Conservation (phyloP, 2,888 invertebrate genomes). For the Eubasilissa splendida region DNA sequence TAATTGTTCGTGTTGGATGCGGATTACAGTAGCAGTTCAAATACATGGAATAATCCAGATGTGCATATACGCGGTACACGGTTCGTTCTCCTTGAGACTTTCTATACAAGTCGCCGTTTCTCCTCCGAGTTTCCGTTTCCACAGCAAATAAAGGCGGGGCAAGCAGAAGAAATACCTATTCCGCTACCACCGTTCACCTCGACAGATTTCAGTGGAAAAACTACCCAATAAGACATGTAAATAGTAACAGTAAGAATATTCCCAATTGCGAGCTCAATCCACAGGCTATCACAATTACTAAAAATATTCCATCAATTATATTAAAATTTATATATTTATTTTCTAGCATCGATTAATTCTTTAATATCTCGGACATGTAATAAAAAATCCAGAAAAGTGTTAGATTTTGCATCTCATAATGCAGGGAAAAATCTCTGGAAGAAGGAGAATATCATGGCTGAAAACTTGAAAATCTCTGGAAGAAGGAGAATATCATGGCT, state of each 20-base stretch:
- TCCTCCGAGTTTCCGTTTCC: constrained; percentile 5
- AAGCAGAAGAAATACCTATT: not conserved
- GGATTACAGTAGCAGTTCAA: not conserved
- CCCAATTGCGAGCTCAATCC: not conserved
- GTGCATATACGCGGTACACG: constrained; percentile 10
- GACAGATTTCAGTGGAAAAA: not conserved
- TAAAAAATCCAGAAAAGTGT: too few relatives aligned
- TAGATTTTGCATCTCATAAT: too few relatives aligned
- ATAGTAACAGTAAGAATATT: not conserved
- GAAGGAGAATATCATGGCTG: too few relatives aligned
- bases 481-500: too few relatives aligned
- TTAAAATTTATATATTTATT: too few relatives aligned
- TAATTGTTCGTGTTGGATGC: constrained; percentile 14
- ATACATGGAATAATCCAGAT: not conserved
- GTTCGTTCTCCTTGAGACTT: constrained; percentile 17
- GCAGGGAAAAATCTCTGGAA: too few relatives aligned
- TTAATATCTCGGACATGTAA: too few relatives aligned
- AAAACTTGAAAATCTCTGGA: too few relatives aligned
- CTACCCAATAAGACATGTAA: not conserved
- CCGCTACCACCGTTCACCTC: not conserved
- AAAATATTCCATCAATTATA: too few relatives aligned
- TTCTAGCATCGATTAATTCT: too few relatives aligned
- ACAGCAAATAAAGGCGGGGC: constrained; percentile 19
- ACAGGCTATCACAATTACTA: not conserved
- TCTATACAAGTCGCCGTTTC: not conserved